phyloP scores from a whole-genome alignment of 2,888 invertebrate genomes.

The Lycia hirtaria region DNA sequence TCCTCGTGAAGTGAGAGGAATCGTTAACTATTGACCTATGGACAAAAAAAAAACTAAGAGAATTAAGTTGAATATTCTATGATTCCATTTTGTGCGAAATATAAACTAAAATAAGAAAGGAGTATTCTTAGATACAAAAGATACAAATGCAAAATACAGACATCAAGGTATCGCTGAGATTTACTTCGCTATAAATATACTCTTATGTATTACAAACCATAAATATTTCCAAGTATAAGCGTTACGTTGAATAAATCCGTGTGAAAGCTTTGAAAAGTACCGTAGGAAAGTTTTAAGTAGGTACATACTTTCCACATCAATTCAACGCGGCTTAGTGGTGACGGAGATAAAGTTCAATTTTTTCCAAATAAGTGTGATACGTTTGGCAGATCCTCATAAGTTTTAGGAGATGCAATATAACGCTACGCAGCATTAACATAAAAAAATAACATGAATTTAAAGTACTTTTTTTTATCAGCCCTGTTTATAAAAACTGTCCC shows the following conservation, averaged over 20 bases:
- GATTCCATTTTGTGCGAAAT: no score
- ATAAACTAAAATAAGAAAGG: not conserved
- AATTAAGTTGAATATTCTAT: no score
- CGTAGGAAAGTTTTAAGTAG: conserved; percentile 41
- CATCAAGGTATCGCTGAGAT: not conserved
- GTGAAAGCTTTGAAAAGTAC: conserved; percentile 45
- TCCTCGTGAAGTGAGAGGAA: no score
- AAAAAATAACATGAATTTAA: not conserved
- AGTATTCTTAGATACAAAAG: not conserved
- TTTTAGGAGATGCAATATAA: conserved; percentile 8
- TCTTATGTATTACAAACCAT: conserved; percentile 11
- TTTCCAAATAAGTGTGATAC: conserved; percentile 20
- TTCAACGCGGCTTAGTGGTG: conserved; percentile 47
- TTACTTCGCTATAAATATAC: conserved; percentile 5
- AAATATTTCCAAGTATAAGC: conserved; percentile 41
- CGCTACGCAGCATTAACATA: no score
- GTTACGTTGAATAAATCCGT: conserved; percentile 38
- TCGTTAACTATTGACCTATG: no score
- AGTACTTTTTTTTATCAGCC: no score
- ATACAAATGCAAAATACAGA: not conserved
- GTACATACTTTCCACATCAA: conserved; percentile 49
- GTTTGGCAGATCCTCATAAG: conserved; percentile 24
- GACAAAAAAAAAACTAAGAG: no score
- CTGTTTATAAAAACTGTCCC: no score
- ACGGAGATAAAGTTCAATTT: conserved; percentile 42